Evolutionary conservation across 1,140 invertebrate species (phyloP).

Genomic region (Riptortus pedestris): DNA sequence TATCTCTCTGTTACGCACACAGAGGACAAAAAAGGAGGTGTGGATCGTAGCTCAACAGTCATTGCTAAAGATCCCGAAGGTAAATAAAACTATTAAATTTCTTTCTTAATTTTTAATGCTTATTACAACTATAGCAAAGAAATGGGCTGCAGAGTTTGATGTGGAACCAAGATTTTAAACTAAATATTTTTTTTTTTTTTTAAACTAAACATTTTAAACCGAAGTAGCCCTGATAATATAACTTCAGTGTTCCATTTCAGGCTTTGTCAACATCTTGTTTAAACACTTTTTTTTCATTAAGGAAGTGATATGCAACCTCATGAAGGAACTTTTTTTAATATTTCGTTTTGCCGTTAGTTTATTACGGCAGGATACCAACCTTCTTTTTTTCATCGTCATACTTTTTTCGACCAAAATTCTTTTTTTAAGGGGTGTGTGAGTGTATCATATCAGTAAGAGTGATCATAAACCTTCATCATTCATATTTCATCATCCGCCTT

Average conservation of each 20-base stretch:
- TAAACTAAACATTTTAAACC: not conserved
- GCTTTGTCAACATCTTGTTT: constrained; percentile 10
- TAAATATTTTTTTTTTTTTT: not conserved
- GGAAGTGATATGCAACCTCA: not conserved
- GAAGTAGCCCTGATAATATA: not conserved
- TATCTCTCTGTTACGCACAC: constrained; percentile 21
- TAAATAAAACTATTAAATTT: constrained; percentile 39
- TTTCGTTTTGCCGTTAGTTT: not conserved
- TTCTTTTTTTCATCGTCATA: not conserved
- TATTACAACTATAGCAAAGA: constrained; percentile 9
- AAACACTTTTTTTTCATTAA: constrained; percentile 8
- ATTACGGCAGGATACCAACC: constrained; percentile 11
- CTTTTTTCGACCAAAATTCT: not conserved
- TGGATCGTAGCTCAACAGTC: constrained; percentile 85
- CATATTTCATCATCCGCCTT: constrained; percentile 9
- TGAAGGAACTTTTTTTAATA: not conserved
- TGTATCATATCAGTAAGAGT: not conserved
- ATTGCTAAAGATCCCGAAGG: constrained; percentile 89
- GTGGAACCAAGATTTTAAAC: not conserved
- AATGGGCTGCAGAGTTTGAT: constrained; percentile 13
- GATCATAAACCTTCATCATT: constrained; percentile 5
- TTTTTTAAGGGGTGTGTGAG: not conserved
- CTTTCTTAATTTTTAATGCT: constrained; percentile 18
- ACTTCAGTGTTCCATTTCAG: not conserved
- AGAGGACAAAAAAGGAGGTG: constrained; percentile 82